Conservation (phyloP, 2,888 invertebrate genomes). For the Camponotus fellah region DNA sequence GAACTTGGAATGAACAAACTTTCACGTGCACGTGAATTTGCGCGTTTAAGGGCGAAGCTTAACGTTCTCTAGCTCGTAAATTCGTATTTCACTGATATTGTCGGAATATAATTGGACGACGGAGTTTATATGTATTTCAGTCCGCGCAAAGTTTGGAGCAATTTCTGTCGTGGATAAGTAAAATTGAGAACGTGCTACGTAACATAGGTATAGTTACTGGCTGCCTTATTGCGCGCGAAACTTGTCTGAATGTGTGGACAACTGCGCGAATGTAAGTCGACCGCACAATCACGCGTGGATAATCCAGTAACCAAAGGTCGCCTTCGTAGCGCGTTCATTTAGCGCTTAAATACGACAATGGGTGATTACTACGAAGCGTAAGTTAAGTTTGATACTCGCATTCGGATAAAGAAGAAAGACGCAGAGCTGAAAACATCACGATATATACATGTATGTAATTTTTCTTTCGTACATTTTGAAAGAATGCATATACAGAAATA, state of each 20-base stretch:
- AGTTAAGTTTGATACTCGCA: background rate
- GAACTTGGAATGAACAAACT: conserved; percentile 18
- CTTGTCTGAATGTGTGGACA: conserved; percentile 25
- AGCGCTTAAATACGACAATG: conserved; percentile 23
- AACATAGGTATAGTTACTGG: conserved; percentile 35
- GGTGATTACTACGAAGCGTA: background rate
- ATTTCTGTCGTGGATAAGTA: conserved; percentile 51
- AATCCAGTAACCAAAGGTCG: conserved; percentile 35
- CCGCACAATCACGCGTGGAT: conserved; percentile 46
- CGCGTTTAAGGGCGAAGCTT: background rate
- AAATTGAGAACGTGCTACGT: conserved; percentile 43
- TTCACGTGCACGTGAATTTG: background rate
- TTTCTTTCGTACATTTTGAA: background rate
- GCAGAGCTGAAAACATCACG: background rate
- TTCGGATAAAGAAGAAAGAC: background rate
- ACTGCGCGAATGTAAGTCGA: conserved; percentile 14
- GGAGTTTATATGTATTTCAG: conserved; percentile 24
- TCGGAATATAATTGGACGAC: conserved; percentile 22
- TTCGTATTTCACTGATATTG: conserved; percentile 26
- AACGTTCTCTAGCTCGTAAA: conserved; percentile 28
- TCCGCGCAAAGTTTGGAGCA: conserved; percentile 22
- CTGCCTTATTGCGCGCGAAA: conserved; percentile 35
- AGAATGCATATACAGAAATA: background rate
- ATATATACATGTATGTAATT: background rate
- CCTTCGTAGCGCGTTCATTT: conserved; percentile 16